A percentile compares a stretch with the other conserved stretches of the same genome.
Conservation (phyloP, 1,140 invertebrate genomes). For the Drosophila asahinai region DNA sequence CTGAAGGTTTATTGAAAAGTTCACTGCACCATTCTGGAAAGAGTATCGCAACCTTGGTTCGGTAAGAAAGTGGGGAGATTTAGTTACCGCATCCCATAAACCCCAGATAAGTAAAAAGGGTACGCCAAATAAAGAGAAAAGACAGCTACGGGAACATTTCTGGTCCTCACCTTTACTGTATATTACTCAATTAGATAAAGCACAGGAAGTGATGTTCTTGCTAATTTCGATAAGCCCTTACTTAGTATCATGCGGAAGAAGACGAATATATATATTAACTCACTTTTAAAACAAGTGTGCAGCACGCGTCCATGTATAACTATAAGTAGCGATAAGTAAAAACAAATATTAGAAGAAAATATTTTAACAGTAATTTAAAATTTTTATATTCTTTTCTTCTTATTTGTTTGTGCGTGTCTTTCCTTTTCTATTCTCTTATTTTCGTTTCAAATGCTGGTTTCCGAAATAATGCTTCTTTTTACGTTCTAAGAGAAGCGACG, state of each 20-base stretch:
- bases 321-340: too few species aligned
- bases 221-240: not conserved
- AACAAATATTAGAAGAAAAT: too few species aligned
- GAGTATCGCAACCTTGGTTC: conserved; percentile 12
- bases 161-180: conserved; percentile 3
- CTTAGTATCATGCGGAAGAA: too few species aligned
- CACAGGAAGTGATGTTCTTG: not conserved
- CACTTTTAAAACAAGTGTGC: not conserved
- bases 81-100: conserved; percentile 58
- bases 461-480: too few species aligned
- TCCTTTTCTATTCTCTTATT: too few species aligned
- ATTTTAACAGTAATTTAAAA: too few species aligned
- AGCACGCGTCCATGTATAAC: not conserved
- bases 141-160: conserved; percentile 7
- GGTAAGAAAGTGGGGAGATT: conserved; percentile 32
- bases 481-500: too few species aligned
- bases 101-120: conserved; percentile 34
- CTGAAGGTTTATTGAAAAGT: not conserved
- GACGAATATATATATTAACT: not conserved
- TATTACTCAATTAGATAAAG: conserved; percentile 21
- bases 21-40: not conserved
- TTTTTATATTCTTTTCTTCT: too few species aligned
- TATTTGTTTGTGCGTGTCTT: too few species aligned
- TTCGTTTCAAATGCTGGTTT: too few species aligned
- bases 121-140: conserved; percentile 16